These are phyloP conservation scores for Escarpia spicata DNA, from an alignment of 2,888 invertebrate species.

Conservation along the genomic window DNA sequence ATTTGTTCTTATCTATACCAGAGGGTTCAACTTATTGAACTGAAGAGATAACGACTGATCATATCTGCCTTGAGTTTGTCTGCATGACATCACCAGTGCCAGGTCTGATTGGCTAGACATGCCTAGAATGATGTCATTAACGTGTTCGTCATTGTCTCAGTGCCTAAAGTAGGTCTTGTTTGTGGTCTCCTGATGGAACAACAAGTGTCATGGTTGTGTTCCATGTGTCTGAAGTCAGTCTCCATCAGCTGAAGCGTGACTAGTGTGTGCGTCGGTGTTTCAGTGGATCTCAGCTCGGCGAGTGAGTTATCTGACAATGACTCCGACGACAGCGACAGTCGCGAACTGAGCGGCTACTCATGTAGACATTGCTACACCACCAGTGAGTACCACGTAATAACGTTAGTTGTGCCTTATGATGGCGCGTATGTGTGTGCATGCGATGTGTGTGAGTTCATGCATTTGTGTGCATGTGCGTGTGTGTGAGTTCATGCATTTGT, in stretches of 20 bases:
- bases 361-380: slow-evolving; percentile 82
- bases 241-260: background rate
- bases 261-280: background rate
- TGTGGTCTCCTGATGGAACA: background rate
- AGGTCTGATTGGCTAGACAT: background rate
- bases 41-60: background rate
- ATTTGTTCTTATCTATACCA: background rate
- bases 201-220: background rate
- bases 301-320: slow-evolving; percentile 80
- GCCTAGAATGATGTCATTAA: background rate
- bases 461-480: too few species aligned
- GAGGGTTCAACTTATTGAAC: background rate
- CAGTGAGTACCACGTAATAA: slow-evolving; percentile 66
- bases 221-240: background rate
- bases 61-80: background rate
- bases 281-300: slow-evolving; percentile 69
- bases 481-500: background rate
- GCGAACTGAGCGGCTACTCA: slow-evolving; percentile 78
- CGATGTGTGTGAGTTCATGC: background rate
- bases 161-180: background rate
- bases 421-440: background rate
- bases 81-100: background rate
- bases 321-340: slow-evolving; percentile 93
- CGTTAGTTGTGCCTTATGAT: background rate
- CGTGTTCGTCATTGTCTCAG: background rate